Percentiles rank a stretch among this genome's conserved stretches.
phyloP scores from a whole-genome alignment of 2,888 invertebrate species.

The Zygogramma bicolorata region DNA sequence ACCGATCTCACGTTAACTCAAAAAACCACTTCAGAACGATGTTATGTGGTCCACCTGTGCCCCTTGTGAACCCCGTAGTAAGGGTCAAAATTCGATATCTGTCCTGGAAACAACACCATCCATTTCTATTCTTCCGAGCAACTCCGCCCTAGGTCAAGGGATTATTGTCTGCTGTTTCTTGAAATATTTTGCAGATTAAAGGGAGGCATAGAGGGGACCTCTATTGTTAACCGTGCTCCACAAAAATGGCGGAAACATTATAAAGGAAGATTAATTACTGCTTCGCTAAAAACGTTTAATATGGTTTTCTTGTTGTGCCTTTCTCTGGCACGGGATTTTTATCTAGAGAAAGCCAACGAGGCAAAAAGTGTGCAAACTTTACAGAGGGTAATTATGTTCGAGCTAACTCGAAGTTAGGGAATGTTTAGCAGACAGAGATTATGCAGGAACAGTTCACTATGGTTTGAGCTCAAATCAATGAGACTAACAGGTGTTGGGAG shows the following conservation, averaged over 20 bases:
- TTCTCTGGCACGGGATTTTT: conserved; percentile 11
- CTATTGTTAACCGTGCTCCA: conserved; percentile 24
- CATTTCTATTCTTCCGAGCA: background rate
- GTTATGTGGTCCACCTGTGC: background rate
- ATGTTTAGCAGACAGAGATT: background rate
- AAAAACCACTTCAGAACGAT: background rate
- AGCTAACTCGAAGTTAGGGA: background rate
- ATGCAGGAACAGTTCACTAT: background rate
- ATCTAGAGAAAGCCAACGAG: conserved; percentile 1
- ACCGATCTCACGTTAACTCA: background rate
- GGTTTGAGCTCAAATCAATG: too few species aligned
- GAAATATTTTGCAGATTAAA: conserved; percentile 17
- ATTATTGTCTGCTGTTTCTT: conserved; percentile 16
- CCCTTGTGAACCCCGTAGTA: background rate
- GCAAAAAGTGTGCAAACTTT: conserved; percentile 5
- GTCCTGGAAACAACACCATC: background rate
- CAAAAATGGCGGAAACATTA: conserved; percentile 31
- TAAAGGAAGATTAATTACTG: conserved; percentile 40
- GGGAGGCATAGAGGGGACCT: conserved; percentile 15
- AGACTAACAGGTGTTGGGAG: too few species aligned
- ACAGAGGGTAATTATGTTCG: conserved; percentile 6
- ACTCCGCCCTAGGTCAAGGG: background rate
- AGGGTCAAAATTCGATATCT: background rate
- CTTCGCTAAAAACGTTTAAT: conserved; percentile 16
- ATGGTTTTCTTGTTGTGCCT: conserved; percentile 12